A percentile compares a stretch with the other conserved stretches of the same genome.
Evolutionary conservation across 2,113 vertebrate genomes (phyloP).

Genomic region (Axis porcinus): DNA sequence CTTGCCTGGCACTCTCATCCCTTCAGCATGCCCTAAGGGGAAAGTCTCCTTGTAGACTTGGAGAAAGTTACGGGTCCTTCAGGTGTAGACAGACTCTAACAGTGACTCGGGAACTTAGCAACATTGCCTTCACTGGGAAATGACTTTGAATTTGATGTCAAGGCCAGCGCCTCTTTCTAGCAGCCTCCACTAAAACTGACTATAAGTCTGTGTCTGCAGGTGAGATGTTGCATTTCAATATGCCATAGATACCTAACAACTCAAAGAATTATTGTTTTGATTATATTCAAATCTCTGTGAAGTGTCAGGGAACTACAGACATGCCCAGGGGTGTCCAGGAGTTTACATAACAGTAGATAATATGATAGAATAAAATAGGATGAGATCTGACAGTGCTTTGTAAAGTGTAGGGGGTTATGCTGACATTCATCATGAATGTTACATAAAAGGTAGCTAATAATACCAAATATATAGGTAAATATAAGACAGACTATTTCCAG

Average conservation of each 20-base stretch:
- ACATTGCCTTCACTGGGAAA: neutral
- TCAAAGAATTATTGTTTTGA: neutral
- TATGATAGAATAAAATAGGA: neutral
- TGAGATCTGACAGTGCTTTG: neutral
- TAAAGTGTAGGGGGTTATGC: neutral
- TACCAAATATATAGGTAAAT: neutral
- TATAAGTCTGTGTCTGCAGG: neutral
- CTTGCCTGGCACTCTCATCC: neutral
- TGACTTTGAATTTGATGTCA: neutral
- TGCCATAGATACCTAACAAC: neutral
- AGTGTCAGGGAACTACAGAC: neutral
- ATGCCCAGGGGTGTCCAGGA: neutral
- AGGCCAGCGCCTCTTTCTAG: neutral
- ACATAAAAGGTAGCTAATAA: neutral
- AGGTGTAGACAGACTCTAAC: neutral
- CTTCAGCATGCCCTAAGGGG: neutral
- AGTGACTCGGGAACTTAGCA: neutral
- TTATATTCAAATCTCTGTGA: neutral
- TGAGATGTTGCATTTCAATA: neutral
- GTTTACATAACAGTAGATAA: neutral
- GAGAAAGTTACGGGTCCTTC: neutral
- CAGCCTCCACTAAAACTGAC: neutral
- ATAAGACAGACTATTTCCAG: neutral
- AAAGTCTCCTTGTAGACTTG: neutral
- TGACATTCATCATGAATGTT: neutral